A percentile compares a stretch with the other conserved stretches of the same genome.
These are phyloP conservation scores for Ichneumoninae sp. DNA, from an alignment of 2,888 invertebrate genomes.

Conservation along the genomic window DNA sequence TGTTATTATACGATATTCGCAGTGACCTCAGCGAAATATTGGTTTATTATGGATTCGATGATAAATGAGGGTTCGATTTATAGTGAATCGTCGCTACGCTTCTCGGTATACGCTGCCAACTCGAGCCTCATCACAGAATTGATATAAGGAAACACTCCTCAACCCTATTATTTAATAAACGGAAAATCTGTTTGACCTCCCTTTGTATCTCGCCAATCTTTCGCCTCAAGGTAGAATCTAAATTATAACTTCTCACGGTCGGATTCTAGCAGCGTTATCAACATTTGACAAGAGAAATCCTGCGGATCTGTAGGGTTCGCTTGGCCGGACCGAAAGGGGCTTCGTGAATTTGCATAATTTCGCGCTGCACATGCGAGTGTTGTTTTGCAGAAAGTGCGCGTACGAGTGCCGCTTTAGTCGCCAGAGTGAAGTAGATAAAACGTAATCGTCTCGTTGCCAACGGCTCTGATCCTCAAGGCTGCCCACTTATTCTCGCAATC, in stretches of 20 bases:
- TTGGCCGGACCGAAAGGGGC: conserved; percentile 6
- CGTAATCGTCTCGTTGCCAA: conserved; percentile 40
- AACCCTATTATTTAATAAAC: neutral
- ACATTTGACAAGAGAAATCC: conserved; percentile 22
- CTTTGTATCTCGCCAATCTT: neutral
- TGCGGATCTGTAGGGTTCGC: conserved; percentile 9
- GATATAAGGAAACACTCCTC: neutral
- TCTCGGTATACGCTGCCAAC: no score
- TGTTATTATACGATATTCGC: no score
- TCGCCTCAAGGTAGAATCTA: neutral
- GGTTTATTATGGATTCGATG: no score
- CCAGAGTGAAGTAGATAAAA: conserved; percentile 55
- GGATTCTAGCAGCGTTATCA: conserved; percentile 10
- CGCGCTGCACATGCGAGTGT: conserved; percentile 57
- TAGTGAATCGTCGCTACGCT: no score
- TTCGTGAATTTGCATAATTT: conserved; percentile 60
- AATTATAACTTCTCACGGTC: neutral
- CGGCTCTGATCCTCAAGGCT: conserved; percentile 52
- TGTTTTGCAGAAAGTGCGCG: conserved; percentile 51
- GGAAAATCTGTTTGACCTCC: neutral
- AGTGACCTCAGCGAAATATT: no score
- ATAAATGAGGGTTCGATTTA: no score
- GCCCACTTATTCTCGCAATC: conserved; percentile 58
- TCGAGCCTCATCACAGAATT: no score
- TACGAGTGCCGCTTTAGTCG: conserved; percentile 17